phyloP scores from a whole-genome alignment of 2,113 vertebrate genomes.

The Alces alces region DNA sequence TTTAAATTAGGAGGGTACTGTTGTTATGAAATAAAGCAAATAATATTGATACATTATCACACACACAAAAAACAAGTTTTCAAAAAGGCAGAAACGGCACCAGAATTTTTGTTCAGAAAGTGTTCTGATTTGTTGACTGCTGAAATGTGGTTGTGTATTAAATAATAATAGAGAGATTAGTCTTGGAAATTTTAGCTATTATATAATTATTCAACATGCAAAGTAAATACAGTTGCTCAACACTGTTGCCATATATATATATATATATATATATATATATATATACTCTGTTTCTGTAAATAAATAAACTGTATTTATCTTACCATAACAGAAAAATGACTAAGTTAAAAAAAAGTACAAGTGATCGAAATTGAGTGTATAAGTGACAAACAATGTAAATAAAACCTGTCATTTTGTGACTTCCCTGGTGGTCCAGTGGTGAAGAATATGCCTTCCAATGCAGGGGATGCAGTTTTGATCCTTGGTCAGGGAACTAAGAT shows the following conservation, averaged over 20 bases:
- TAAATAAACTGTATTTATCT: neutral
- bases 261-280: neutral
- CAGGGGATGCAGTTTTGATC: neutral
- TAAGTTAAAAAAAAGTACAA: neutral
- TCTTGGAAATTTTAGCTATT: neutral
- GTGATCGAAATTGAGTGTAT: neutral
- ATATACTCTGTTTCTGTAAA: neutral
- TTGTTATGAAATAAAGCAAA: conserved; percentile 19
- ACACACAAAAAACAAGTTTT: neutral
- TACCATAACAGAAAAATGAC: neutral
- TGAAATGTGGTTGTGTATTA: neutral
- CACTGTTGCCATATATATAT: neutral
- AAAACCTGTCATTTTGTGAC: neutral
- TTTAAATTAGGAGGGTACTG: neutral
- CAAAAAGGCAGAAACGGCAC: neutral
- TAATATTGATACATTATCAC: neutral
- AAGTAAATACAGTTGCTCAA: neutral
- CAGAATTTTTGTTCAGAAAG: neutral
- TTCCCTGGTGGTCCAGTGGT: neutral
- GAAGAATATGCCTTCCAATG: neutral
- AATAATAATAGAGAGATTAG: neutral
- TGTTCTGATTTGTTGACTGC: neutral
- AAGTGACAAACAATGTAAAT: neutral
- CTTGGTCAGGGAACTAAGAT: neutral
- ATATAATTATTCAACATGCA: neutral